Evolutionary conservation across 2,888 invertebrate species (phyloP), one percentile per base, ranked within the genome.

Genomic region (Mactromeris polynyma): DNA sequence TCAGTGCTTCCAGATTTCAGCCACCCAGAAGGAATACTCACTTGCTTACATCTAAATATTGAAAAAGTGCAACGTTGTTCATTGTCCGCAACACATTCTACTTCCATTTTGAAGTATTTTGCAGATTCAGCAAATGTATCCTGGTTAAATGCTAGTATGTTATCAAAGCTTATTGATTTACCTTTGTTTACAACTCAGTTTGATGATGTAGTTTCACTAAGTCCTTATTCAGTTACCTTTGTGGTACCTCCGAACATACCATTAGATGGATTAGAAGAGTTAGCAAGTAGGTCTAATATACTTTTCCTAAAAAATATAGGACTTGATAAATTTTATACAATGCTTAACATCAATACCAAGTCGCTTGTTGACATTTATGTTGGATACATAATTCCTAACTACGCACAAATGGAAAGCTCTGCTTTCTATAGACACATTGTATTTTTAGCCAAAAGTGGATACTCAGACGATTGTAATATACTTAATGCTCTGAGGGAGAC

Each of bases 401-500:
- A 84, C 31, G 4, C 1, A 6, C 9, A 17, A n/a, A 77, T 88
- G 69, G 80, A 51, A 33, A 81, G 69, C n/a, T 84, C 85, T 14
- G 89, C 92, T 33, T 69, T 86, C 21, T 36, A 87, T 2, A 54
- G 77, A 7, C 87, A 94, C 40, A n/a, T 90, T 38, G 81, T 81
- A 26, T 82, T 86, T 36, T 85, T 95, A 40, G 85, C 82, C 64
- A 31, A 81, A 19, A 83, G 93, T 14, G 79, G 87, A 6, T 92
- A 94, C 73, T 86, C 93, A n/a, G 87, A 90, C 21, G 26, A 81
- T 38, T 3, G 1, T n/a, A 19, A 42, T 6, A 6, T 31, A 0
- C 11, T 11, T 14, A 42, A 73, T n/a, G 4, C 31, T n/a, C 46
- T 83, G 19, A 26, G 17, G 2, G 46, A 1, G 6, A 46, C 26